Evolutionary conservation across 1,140 invertebrate genomes (phyloP).

Genomic region (Achroia grisella): DNA sequence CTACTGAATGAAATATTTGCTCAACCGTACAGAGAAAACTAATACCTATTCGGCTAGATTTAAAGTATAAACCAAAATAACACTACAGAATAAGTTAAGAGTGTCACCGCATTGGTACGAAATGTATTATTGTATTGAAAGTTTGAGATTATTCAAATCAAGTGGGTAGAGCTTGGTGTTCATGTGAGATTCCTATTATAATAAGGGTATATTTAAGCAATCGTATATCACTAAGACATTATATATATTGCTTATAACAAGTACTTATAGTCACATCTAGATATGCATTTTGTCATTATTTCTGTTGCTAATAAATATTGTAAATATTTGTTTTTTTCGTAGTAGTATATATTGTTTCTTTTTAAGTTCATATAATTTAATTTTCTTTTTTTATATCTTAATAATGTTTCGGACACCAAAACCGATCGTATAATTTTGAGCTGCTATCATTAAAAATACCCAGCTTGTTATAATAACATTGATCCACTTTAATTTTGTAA

Average conservation of each 20-base stretch:
- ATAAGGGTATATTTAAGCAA: conserved; percentile 17
- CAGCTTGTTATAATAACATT: too few species aligned
- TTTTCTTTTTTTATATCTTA: too few species aligned
- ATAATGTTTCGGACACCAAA: too few species aligned
- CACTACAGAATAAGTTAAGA: conserved; percentile 15
- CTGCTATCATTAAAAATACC: too few species aligned
- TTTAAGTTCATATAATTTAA: too few species aligned
- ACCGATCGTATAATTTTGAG: too few species aligned
- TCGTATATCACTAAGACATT: conserved; percentile 16
- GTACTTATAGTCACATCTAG: conserved; percentile 10
- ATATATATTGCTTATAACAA: too few species aligned
- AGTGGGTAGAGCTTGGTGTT: conserved; percentile 27
- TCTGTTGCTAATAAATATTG: not conserved
- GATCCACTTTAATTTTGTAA: too few species aligned
- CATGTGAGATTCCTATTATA: conserved; percentile 49
- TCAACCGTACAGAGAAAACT: conserved; percentile 60
- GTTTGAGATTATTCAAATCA: conserved; percentile 30
- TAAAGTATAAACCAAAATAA: too few species aligned
- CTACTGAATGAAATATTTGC: conserved; percentile 65
- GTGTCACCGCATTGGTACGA: not conserved
- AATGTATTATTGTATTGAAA: not conserved
- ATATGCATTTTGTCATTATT: not conserved
- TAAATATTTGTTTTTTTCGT: too few species aligned
- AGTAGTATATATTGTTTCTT: too few species aligned
- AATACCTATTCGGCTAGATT: not conserved